A percentile compares a stretch with the other conserved stretches of the same genome.
Conservation (phyloP, 1,140 invertebrate species). For the Platorchestia sp. region DNA sequence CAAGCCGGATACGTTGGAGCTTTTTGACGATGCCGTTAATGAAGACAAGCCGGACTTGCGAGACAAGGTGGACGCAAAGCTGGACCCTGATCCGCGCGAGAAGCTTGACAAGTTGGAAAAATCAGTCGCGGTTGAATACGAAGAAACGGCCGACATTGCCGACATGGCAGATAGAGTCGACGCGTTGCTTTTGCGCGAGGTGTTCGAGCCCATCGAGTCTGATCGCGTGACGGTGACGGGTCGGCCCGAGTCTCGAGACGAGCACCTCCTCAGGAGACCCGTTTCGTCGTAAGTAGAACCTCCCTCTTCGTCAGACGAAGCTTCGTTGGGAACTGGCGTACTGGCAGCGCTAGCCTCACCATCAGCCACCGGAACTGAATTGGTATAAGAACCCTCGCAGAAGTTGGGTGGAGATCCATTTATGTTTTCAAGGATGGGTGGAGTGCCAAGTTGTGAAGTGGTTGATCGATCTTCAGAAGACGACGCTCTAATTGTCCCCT, state of each 20-base stretch:
- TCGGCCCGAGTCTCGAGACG: conserved; percentile 59
- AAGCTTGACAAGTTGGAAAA: conserved; percentile 18
- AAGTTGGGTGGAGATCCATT: conserved; percentile 54
- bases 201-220: conserved; percentile 58
- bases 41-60: conserved; percentile 23
- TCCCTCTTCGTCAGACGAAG: conserved; percentile 40
- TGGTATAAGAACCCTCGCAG: conserved; percentile 1
- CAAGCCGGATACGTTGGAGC: not conserved
- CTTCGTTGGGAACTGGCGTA: not conserved
- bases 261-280: not conserved
- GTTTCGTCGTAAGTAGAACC: not conserved
- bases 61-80: not conserved
- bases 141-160: not conserved
- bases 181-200: conserved; percentile 56
- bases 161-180: conserved; percentile 25
- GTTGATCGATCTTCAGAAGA: not conserved
- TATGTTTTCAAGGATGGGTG: not conserved
- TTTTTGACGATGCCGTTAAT: not conserved
- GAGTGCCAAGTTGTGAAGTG: not conserved
- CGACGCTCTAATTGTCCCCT: not conserved
- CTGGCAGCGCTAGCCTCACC: not conserved
- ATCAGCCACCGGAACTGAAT: not conserved
- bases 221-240: conserved; percentile 59
- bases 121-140: not conserved
- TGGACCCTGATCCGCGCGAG: not conserved